phyloP scores from a whole-genome alignment of 2,888 invertebrate species.

The Dinocampus coccinellae region DNA sequence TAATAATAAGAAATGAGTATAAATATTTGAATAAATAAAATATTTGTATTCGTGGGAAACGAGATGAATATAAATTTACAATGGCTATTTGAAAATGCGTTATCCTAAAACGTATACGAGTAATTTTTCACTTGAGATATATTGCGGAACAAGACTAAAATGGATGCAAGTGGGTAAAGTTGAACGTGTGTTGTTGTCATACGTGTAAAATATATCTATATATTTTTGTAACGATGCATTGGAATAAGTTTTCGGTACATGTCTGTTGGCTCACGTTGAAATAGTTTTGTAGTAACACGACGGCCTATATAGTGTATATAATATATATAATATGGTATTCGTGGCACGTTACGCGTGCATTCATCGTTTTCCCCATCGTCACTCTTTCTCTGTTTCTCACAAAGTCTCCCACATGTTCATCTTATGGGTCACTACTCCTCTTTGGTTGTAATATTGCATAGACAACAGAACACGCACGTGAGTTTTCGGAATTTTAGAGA shows the following conservation, averaged over 20 bases:
- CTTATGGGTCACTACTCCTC: not conserved
- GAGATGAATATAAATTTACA: not conserved
- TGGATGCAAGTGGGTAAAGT: not conserved
- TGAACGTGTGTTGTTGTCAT: conserved; percentile 32
- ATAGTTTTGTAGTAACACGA: too few species aligned
- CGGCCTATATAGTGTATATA: too few species aligned
- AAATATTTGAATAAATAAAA: conserved; percentile 7
- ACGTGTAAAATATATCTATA: not conserved
- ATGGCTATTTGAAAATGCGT: conserved; percentile 22
- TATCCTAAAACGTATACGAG: conserved; percentile 19
- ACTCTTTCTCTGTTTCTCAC: not conserved
- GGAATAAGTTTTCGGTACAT: conserved; percentile 37
- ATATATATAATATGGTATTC: conserved; percentile 37
- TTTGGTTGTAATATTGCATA: conserved; percentile 9
- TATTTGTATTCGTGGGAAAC: not conserved
- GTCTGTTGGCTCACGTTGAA: conserved; percentile 34
- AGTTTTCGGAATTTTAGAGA: conserved; percentile 23
- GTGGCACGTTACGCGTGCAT: conserved; percentile 39
- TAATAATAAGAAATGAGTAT: not conserved
- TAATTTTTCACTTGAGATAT: conserved; percentile 25
- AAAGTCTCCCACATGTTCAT: conserved; percentile 8
- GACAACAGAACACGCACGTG: not conserved
- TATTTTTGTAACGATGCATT: conserved; percentile 40
- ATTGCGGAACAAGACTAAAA: too few species aligned
- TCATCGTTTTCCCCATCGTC: conserved; percentile 22